These are phyloP conservation scores for Pherbina coryleti DNA, from an alignment of 2,888 invertebrate species.

Conservation along the genomic window DNA sequence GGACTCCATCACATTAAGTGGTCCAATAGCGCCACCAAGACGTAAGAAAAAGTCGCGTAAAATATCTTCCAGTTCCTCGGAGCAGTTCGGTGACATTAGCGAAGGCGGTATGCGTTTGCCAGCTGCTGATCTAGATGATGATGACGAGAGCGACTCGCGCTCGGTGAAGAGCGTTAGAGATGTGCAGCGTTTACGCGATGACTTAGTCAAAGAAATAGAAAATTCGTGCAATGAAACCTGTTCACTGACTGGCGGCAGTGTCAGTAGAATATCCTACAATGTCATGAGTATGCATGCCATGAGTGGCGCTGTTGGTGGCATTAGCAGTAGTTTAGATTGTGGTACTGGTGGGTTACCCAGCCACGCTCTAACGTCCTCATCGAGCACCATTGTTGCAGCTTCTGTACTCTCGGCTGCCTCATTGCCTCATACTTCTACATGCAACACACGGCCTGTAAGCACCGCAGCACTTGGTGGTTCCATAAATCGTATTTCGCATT, in stretches of 20 bases:
- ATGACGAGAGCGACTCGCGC: slow-evolving; percentile 64
- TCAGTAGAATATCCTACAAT: background rate
- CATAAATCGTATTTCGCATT: slow-evolving; percentile 67
- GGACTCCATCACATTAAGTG: slow-evolving; percentile 68
- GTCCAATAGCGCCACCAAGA: slow-evolving; percentile 83
- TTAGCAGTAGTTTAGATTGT: slow-evolving; percentile 47
- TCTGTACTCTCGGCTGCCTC: slow-evolving; percentile 54
- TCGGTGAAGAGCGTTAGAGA: slow-evolving; percentile 64
- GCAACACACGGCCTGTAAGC: slow-evolving; percentile 59
- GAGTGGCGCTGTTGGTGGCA: slow-evolving; percentile 39
- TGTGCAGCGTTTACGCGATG: slow-evolving; percentile 65
- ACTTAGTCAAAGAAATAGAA: slow-evolving; percentile 78
- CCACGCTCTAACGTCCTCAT: slow-evolving; percentile 52
- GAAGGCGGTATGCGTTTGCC: slow-evolving; percentile 64
- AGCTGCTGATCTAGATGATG: slow-evolving; percentile 62
- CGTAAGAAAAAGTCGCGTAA: slow-evolving; percentile 76
- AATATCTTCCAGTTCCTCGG: slow-evolving; percentile 66
- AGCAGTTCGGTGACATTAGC: slow-evolving; percentile 61
- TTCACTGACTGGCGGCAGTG: slow-evolving; percentile 44
- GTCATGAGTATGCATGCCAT: background rate
- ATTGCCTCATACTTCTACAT: slow-evolving; percentile 56
- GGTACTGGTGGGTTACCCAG: slow-evolving; percentile 42
- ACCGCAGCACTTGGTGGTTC: slow-evolving; percentile 60
- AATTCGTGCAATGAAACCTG: slow-evolving; percentile 77
- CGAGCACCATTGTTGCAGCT: slow-evolving; percentile 60